Evolutionary conservation across 2,888 invertebrate species (phyloP).

Genomic region (Apodemia zela): DNA sequence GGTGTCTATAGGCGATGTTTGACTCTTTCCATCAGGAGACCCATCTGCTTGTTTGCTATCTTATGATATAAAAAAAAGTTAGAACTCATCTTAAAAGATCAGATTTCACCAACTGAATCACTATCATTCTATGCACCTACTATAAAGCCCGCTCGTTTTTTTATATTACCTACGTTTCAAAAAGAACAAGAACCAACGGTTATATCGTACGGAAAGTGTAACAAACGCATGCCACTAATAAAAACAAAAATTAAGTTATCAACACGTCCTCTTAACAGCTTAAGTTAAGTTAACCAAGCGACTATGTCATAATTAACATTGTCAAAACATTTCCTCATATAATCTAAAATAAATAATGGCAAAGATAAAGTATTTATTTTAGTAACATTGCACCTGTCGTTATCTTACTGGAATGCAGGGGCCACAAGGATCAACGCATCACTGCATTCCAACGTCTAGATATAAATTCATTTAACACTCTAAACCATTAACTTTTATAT

Average conservation of each 20-base stretch:
- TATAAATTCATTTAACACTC: constrained; percentile 40
- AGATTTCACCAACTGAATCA: too few species aligned
- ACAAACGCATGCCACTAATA: neutral
- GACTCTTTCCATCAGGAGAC: too few species aligned
- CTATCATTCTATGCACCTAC: too few species aligned
- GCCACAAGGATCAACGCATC: constrained; percentile 39
- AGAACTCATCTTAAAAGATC: too few species aligned
- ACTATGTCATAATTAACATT: constrained; percentile 7
- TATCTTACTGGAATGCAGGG: constrained; percentile 54
- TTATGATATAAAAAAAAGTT: too few species aligned
- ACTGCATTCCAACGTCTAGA: constrained; percentile 45
- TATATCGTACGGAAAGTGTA: too few species aligned
- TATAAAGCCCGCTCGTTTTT: too few species aligned
- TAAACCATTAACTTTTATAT: neutral
- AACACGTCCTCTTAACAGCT: neutral
- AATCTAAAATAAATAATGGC: constrained; percentile 15
- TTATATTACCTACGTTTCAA: too few species aligned
- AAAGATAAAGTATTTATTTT: constrained; percentile 18
- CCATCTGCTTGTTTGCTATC: too few species aligned
- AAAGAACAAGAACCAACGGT: too few species aligned
- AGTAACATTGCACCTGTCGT: constrained; percentile 29
- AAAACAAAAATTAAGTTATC: constrained; percentile 6
- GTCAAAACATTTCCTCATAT: constrained; percentile 4
- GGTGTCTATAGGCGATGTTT: too few species aligned
- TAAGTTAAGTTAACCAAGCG: neutral